Conservation (phyloP, 1,140 invertebrate genomes). For the Dendrolimus punctatus region DNA sequence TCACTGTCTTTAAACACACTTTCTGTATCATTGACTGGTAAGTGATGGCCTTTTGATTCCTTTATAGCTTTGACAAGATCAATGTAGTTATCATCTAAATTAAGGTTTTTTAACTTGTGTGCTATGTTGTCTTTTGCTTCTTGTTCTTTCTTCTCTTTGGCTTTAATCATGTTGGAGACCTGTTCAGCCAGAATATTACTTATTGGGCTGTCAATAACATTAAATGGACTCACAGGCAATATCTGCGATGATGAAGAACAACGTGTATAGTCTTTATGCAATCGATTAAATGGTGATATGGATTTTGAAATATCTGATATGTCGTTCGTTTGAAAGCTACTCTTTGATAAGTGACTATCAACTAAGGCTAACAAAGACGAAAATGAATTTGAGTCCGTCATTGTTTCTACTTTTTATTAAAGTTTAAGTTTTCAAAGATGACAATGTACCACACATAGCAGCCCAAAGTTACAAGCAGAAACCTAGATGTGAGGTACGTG, state of each 20-base stretch:
- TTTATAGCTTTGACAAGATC: constrained; percentile 43
- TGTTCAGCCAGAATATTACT: constrained; percentile 38
- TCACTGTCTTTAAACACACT: constrained; percentile 23
- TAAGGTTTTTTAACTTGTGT: constrained; percentile 25
- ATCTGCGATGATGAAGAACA: constrained; percentile 14
- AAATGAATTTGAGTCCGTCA: constrained; percentile 33
- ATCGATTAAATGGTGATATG: background rate
- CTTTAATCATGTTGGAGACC: constrained; percentile 47
- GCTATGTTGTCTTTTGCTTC: constrained; percentile 30
- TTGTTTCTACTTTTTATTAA: constrained; percentile 1
- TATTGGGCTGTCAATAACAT: constrained; percentile 34
- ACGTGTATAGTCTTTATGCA: constrained; percentile 9
- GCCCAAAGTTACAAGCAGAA: no score
- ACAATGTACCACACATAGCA: no score
- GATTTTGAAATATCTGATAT: background rate
- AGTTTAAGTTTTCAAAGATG: no score
- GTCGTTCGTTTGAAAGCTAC: background rate
- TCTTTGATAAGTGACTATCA: constrained; percentile 46
- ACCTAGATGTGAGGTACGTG: no score
- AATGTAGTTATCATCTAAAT: constrained; percentile 28
- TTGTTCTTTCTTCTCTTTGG: constrained; percentile 36
- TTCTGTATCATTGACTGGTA: constrained; percentile 23
- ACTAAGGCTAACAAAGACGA: constrained; percentile 44
- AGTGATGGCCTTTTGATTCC: constrained; percentile 5
- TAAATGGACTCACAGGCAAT: constrained; percentile 28